phyloP scores from a whole-genome alignment of 2,888 invertebrate species.

The Atrina japonica region DNA sequence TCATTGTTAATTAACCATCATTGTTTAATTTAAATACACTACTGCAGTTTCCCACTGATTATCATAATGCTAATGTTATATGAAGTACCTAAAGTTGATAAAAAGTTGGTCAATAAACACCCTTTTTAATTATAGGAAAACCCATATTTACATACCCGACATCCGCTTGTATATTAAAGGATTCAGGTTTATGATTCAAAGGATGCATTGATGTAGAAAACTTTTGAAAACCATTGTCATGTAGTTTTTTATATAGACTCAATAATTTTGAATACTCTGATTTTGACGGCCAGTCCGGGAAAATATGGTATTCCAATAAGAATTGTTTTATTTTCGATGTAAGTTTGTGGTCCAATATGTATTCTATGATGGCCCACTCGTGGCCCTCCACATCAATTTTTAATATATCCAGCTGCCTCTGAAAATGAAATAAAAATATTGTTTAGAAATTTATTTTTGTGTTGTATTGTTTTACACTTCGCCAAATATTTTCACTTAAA shows the following conservation, averaged over 20 bases:
- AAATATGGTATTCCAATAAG: slow-evolving; percentile 43
- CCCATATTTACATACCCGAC: slow-evolving; percentile 39
- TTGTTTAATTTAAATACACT: no score
- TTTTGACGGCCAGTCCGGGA: slow-evolving; percentile 40
- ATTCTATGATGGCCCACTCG: slow-evolving; percentile 44
- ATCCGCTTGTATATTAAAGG: slow-evolving; percentile 45
- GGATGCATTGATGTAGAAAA: slow-evolving; percentile 38
- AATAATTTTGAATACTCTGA: slow-evolving; percentile 32
- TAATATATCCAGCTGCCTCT: slow-evolving; percentile 39
- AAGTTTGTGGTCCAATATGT: slow-evolving; percentile 28
- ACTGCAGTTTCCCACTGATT: no score
- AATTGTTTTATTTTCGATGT: slow-evolving; percentile 40
- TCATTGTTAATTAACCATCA: no score
- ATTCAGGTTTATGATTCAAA: slow-evolving; percentile 19
- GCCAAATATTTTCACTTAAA: no score
- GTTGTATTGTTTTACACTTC: no score
- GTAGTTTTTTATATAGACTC: slow-evolving; percentile 28
- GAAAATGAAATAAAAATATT: no score
- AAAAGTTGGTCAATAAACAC: no score
- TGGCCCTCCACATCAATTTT: slow-evolving; percentile 48
- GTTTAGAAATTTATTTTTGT: no score
- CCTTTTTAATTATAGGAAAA: no score
- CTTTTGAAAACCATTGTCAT: slow-evolving; percentile 27
- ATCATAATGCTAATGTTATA: no score
- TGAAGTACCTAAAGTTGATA: no score